These are phyloP conservation scores for Diogma glabrata DNA, from an alignment of 2,888 invertebrate genomes.

Conservation along the genomic window DNA sequence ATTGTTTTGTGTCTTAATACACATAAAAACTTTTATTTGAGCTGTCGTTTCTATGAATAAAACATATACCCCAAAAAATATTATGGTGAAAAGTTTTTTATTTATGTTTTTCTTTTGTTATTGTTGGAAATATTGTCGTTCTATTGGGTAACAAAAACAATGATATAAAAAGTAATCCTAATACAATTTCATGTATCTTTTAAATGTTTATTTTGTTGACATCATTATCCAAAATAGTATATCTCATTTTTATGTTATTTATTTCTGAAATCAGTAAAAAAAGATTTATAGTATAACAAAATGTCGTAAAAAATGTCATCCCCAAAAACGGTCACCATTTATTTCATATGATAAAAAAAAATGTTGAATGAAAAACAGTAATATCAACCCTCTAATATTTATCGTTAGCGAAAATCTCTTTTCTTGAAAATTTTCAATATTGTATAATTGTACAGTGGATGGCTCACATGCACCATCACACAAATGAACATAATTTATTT, in stretches of 20 bases:
- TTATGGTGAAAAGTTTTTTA: slow-evolving; percentile 7
- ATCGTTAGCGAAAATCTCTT: no score
- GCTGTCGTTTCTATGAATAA: slow-evolving; percentile 4
- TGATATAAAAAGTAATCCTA: slow-evolving; percentile 6
- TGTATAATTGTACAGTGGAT: no score
- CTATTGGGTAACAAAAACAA: no score
- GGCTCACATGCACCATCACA: no score
- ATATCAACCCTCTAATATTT: no score
- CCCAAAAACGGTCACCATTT: slow-evolving; percentile 5
- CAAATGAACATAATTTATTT: no score
- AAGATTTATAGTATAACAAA: not conserved
- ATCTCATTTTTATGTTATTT: slow-evolving; percentile 3
- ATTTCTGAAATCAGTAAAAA: not conserved
- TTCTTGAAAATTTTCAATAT: no score
- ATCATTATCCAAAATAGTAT: slow-evolving; percentile 7
- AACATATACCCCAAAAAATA: slow-evolving; percentile 2
- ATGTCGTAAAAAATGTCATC: not conserved
- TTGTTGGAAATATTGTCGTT: no score
- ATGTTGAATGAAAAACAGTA: no score
- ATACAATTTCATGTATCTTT: not conserved
- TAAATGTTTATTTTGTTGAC: slow-evolving; percentile 5
- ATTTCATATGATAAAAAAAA: no score
- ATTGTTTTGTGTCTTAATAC: no score
- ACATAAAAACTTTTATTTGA: no score
- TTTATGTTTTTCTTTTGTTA: slow-evolving; percentile 1